Evolutionary conservation across 2,888 invertebrate species (phyloP), one percentile per base, ranked within the genome.

Genomic region (Dolichomitus sp.): DNA sequence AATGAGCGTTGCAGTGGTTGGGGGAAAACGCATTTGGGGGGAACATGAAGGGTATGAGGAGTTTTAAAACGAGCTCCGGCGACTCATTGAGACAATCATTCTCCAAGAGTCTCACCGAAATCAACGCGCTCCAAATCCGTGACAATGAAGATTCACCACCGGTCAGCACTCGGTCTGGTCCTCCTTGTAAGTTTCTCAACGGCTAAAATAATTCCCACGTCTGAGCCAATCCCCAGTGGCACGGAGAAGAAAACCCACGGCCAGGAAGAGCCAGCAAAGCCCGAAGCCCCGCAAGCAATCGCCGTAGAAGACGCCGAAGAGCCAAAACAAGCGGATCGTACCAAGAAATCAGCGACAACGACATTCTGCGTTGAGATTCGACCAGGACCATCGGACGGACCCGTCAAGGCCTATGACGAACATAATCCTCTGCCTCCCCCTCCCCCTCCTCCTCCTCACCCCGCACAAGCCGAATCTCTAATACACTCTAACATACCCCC

Each of bases 361-460:
- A 94, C 94, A 0, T 94, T 94, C 86, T 95, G 94, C 88, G 93
- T 95, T 5, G 94, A 94, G 85, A 93, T 94, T 70, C 89, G 92
- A 30, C 94, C 94, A 3, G 93, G 89, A 3, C 27, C 66, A 6
- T 37, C 65, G 19, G 37, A 82, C 9, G 33, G 48, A 9, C 30
- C 70, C 19, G 52, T 70, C 6, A 79, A 75, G 2, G 65, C 59
- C 48, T 84, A 84, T 52, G 79, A 81, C 30, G 19, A 61, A 0
- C 27, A 14, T 11, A 2, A 48, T 5, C 48, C 14, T 30, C 74
- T 2, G 3, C 50, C 73, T 3, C 23, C n/a, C 9, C 4, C 40
- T 30, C n/a, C 74, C 0, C 63, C 23, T 0, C 54, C 48, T 0
- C 19, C 17, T n/a, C 17, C 45, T n/a, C n/a, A n/a, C 1, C 37